Base-by-base conservation (phyloP, 2,113 vertebrate species). In the Heterotilapia buettikoferi region DNA sequence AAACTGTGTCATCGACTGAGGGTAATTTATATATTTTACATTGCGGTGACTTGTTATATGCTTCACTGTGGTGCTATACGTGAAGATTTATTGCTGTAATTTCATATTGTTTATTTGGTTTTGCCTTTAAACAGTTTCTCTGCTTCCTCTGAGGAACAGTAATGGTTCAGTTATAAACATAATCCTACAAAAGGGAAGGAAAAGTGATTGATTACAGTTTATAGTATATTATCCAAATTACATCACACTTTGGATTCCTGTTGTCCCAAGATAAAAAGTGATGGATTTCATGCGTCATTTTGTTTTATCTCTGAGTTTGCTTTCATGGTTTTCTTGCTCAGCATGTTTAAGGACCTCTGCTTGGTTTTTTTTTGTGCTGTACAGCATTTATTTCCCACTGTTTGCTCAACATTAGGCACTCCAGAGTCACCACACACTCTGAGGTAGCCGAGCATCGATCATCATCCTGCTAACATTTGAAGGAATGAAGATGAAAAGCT, bases 1-100 rank as follows among this genome's bases (percentile, higher is more conserved):
- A 45, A 47, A 0, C 8, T 0, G 14, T 29, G 40, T 11, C 68
- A 47, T 29, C 0, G 40, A 76, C 40, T 47, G 40, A 76, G 21
- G 40, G 21, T 47, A 18, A 29, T 29, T 47, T 47, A 45, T 47
- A 18, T 76, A 7, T 47, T 47, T 47, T 47, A 50, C 1, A 6
- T 50, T 76, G 43, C 16, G 0, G 43, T 19, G 71, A 76, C 26
- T 12, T 76, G 16, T 31, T 76, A 19, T 29, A 76, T 19, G 71
- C 43, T 31, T 50, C 43, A 19, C 71, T 2, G 24, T 26, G 1
- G n/a, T 71, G 66, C 66, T 71, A 24, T 50, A 50, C 0, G 2
- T 31, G 45, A 52, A 52, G 73, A 78, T 78, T 50, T 78, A 78
- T 78, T 0, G 16, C 45, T 52, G 26, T 78, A 78, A 78, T 78